Percentiles rank a stretch among this genome's conserved stretches.
Conservation (phyloP, 2,113 vertebrate genomes). For the Aramus guarauna region DNA sequence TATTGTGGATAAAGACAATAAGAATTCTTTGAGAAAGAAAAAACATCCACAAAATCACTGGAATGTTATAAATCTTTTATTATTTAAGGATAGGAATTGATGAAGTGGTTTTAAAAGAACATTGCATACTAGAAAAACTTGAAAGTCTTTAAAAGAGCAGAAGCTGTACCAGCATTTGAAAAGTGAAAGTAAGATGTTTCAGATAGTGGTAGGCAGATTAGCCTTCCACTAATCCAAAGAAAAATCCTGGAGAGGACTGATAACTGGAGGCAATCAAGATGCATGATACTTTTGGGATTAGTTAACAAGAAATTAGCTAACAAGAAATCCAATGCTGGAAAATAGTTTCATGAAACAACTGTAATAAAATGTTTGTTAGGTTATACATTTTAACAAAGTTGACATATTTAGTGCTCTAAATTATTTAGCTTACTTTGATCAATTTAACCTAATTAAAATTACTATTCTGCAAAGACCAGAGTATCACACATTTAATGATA, state of each 20-base stretch:
- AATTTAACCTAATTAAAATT: slow-evolving; percentile 1
- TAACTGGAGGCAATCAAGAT: not conserved
- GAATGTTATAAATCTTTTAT: not conserved
- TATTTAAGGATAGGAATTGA: not conserved
- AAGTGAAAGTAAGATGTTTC: not conserved
- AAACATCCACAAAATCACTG: not conserved
- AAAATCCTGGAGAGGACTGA: not conserved
- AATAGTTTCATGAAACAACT: not conserved
- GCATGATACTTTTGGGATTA: not conserved
- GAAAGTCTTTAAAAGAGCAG: not conserved
- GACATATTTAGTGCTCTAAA: not conserved
- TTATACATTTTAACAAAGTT: not conserved
- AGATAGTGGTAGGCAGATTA: not conserved
- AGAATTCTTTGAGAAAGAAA: not conserved
- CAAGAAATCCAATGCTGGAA: not conserved
- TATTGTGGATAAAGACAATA: not conserved
- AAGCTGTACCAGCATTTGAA: not conserved
- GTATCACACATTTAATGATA: not conserved
- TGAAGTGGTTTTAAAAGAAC: not conserved
- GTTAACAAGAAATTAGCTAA: not conserved
- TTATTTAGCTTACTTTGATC: slow-evolving; percentile 13
- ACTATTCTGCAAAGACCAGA: not conserved
- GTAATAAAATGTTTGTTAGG: not conserved
- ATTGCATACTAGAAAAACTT: not conserved
- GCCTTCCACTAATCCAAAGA: not conserved